These are phyloP conservation scores for Pavo muticus DNA, from an alignment of 2,113 vertebrate species.

Conservation along the genomic window DNA sequence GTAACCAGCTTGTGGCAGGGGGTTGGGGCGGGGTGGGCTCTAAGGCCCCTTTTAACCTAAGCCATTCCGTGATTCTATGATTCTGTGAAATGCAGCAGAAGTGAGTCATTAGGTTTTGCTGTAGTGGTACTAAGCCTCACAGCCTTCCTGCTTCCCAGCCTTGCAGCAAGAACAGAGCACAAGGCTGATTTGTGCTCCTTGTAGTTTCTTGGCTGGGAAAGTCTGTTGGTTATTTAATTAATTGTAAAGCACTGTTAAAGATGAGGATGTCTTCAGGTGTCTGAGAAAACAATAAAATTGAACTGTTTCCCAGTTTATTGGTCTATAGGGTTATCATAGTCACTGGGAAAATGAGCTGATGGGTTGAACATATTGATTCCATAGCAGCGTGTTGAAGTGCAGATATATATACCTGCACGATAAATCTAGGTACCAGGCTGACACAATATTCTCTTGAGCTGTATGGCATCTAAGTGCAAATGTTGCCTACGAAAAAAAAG, in stretches of 20 bases:
- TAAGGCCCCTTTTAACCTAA: too few relatives aligned
- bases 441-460: constrained; percentile 41
- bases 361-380: constrained; percentile 69
- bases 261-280: constrained; percentile 8
- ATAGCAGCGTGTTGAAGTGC: constrained; percentile 48
- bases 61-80: too few relatives aligned
- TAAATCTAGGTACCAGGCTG: constrained; percentile 60
- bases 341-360: constrained; percentile 36
- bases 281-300: constrained; percentile 63
- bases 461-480: constrained; percentile 24
- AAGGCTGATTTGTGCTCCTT: neutral
- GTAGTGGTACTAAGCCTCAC: neutral
- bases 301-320: constrained; percentile 52
- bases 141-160: neutral
- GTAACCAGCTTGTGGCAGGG: too few relatives aligned
- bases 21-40: too few relatives aligned
- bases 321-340: constrained; percentile 48
- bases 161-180: neutral
- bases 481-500: constrained; percentile 8
- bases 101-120: neutral
- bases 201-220: neutral
- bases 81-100: neutral
- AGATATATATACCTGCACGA: constrained; percentile 7
- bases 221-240: constrained; percentile 52
- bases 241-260: constrained; percentile 28